Percentiles rank a stretch among this genome's conserved stretches.
Evolutionary conservation across 1,140 invertebrate genomes (phyloP).

Genomic region (Aricia agestis): DNA sequence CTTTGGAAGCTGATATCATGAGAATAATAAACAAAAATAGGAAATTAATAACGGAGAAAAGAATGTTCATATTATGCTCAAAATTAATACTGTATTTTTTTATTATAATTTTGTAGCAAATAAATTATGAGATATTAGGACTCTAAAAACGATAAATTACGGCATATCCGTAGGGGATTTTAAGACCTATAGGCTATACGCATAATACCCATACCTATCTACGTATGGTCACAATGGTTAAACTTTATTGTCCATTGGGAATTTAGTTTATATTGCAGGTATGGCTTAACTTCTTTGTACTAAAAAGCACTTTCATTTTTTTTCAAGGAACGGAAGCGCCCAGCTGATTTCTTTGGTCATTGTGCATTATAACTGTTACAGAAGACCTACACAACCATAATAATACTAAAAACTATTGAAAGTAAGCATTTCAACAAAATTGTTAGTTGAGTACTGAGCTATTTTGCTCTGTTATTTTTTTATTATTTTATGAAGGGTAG

Average conservation of each 20-base stretch:
- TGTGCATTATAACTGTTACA: background rate
- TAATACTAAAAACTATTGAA: background rate
- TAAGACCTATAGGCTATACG: too few relatives aligned
- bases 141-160: too few relatives aligned
- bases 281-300: background rate
- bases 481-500: constrained; percentile 1
- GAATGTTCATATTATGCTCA: too few relatives aligned
- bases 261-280: background rate
- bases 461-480: background rate
- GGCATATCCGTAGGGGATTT: too few relatives aligned
- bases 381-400: background rate
- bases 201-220: too few relatives aligned
- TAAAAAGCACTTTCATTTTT: constrained; percentile 12
- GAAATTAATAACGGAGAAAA: too few relatives aligned
- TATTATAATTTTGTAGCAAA: too few relatives aligned
- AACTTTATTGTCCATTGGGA: background rate
- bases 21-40: too few relatives aligned
- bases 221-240: background rate
- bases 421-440: background rate
- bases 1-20: too few relatives aligned
- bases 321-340: constrained; percentile 9
- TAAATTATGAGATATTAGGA: too few relatives aligned
- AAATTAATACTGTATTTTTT: too few relatives aligned
- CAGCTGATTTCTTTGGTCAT: constrained; percentile 14
- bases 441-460: background rate